Percentiles rank a stretch among this genome's conserved stretches.
Evolutionary conservation across 2,113 vertebrate genomes (phyloP).

Genomic region (Syngnathus scovelli): DNA sequence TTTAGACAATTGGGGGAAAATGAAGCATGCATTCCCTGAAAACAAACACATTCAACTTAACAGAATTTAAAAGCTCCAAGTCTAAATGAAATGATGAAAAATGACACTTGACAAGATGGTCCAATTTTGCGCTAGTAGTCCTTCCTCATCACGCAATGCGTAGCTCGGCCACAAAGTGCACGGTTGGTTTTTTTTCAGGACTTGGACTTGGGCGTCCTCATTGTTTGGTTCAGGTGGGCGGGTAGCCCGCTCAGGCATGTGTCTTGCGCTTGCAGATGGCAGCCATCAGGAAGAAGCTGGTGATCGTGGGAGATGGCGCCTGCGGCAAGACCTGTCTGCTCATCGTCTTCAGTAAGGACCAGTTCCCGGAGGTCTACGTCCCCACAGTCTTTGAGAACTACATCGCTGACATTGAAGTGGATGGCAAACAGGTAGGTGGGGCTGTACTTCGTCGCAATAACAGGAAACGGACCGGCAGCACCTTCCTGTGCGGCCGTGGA

Average conservation of each 20-base stretch:
- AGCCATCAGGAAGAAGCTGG: conserved; percentile 95
- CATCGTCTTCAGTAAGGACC: conserved; percentile 97
- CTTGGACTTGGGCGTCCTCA: too few species aligned
- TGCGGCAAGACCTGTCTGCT: conserved; percentile 96
- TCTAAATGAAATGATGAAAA: too few species aligned
- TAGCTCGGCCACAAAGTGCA: too few species aligned
- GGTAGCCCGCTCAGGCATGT: neutral
- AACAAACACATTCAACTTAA: too few species aligned
- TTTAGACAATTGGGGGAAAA: too few species aligned
- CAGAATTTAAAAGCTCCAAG: too few species aligned
- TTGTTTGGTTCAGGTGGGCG: too few species aligned
- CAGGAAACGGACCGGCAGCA: conserved; percentile 55
- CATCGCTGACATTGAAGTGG: conserved; percentile 97
- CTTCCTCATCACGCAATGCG: too few species aligned
- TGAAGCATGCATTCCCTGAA: too few species aligned
- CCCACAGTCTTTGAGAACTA: conserved; percentile 98
- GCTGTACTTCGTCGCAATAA: conserved; percentile 12
- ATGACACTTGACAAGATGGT: too few species aligned
- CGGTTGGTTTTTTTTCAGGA: too few species aligned
- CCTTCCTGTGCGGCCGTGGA: conserved; percentile 35
- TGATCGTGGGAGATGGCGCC: conserved; percentile 95
- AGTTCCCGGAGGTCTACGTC: conserved; percentile 96
- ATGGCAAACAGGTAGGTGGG: conserved; percentile 85
- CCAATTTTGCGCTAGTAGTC: too few species aligned
- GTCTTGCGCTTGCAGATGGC: conserved; percentile 75